Evolutionary conservation across 2,113 vertebrate genomes (phyloP).

Genomic region (Shinisaurus crocodilurus): DNA sequence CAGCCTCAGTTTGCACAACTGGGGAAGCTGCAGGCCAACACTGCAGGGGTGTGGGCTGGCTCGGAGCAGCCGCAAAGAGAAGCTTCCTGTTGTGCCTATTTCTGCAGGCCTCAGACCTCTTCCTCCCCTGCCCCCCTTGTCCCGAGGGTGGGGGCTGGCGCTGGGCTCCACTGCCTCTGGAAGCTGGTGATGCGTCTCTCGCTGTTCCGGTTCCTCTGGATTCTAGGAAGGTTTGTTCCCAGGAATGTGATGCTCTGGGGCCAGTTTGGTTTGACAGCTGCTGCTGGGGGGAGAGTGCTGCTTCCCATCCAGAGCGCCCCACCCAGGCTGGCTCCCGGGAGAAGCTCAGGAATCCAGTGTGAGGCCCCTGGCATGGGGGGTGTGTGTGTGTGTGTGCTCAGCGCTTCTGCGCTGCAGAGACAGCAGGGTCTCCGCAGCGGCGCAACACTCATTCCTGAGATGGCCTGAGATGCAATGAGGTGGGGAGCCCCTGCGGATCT

Average conservation of each 20-base stretch:
- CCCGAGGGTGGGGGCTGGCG: neutral
- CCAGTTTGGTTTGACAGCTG: constrained; percentile 71
- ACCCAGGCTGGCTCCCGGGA: constrained; percentile 17
- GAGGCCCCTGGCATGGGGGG: neutral
- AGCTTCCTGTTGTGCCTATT: neutral
- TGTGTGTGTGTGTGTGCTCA: neutral
- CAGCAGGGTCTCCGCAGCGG: neutral
- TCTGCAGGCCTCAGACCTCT: neutral
- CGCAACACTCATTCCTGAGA: neutral
- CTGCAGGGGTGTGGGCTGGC: neutral
- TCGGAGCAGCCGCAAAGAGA: neutral
- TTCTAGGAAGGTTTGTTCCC: constrained; percentile 58
- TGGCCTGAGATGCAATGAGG: too few species aligned
- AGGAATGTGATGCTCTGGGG: constrained; percentile 59
- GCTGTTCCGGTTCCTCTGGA: constrained; percentile 33
- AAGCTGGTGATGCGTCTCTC: constrained; percentile 39
- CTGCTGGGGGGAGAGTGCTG: constrained; percentile 18
- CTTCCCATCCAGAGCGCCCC: constrained; percentile 47
- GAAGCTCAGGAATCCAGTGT: constrained; percentile 15
- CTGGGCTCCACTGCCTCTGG: neutral
- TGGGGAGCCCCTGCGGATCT: neutral
- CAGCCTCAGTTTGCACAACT: neutral
- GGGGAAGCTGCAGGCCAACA: neutral
- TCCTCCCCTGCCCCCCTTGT: neutral
- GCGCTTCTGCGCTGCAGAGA: neutral